phyloP scores from a whole-genome alignment of 2,888 invertebrate species.

The Sialis lutaria region DNA sequence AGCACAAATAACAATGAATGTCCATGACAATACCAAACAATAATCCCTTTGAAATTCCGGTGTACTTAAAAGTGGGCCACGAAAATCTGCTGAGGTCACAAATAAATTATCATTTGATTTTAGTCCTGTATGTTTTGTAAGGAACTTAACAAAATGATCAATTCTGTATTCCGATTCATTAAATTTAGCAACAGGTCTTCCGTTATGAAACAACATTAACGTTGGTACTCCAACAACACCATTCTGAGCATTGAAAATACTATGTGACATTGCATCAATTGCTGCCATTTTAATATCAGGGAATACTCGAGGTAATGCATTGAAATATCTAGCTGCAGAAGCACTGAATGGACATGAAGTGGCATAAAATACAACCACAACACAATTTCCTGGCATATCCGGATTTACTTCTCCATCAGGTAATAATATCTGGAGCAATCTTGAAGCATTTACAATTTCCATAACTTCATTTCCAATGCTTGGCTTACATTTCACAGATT shows the following conservation, averaged over 20 bases:
- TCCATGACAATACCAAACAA: constrained; percentile 68
- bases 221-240: constrained; percentile 85
- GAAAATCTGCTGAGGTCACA: constrained; percentile 58
- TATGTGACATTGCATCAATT: constrained; percentile 71
- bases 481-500: constrained; percentile 19
- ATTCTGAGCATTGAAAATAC: constrained; percentile 76
- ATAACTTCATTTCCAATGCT: constrained; percentile 23
- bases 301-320: constrained; percentile 75
- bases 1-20: constrained; percentile 59
- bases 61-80: constrained; percentile 65
- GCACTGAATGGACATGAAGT: constrained; percentile 82
- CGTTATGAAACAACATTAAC: constrained; percentile 76
- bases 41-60: constrained; percentile 64
- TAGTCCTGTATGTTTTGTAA: constrained; percentile 57
- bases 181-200: constrained; percentile 66
- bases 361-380: constrained; percentile 76
- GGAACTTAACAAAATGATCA: constrained; percentile 60
- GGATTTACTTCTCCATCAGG: constrained; percentile 45
- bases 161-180: constrained; percentile 68
- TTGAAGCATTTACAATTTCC: constrained; percentile 53
- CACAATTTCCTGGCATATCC: constrained; percentile 44
- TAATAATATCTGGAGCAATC: constrained; percentile 45
- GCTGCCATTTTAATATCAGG: constrained; percentile 77
- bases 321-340: constrained; percentile 75
- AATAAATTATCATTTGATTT: constrained; percentile 40